A percentile compares a stretch with the other conserved stretches of the same genome.
phyloP scores from a whole-genome alignment of 2,113 vertebrate species.

The Leptobrachium ailaonicum region DNA sequence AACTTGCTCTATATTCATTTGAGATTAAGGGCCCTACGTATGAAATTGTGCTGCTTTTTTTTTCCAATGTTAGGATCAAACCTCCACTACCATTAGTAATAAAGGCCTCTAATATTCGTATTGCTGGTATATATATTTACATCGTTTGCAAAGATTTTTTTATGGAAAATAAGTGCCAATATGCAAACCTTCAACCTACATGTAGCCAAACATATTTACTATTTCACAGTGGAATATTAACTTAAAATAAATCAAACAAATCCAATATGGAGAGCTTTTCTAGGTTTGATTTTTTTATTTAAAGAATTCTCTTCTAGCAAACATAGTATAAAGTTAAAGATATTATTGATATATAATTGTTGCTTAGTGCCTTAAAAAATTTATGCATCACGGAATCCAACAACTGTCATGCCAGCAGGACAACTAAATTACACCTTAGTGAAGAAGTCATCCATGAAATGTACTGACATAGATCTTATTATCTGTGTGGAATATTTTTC shows the following conservation, averaged over 20 bases:
- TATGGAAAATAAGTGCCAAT: no score
- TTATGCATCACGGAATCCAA: constrained; percentile 60
- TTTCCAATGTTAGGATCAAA: no score
- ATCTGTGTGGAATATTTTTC: constrained; percentile 53
- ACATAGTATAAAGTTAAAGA: no score
- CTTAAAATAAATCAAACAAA: neutral
- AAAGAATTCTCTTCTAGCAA: neutral
- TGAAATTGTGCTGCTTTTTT: no score
- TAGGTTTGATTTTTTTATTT: neutral
- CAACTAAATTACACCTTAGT: constrained; percentile 80
- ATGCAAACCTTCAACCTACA: no score
- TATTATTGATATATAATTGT: constrained; percentile 45
- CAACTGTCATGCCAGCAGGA: constrained; percentile 65
- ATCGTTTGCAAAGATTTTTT: no score
- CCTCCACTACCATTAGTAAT: no score
- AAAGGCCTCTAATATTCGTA: no score
- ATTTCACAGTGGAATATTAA: neutral
- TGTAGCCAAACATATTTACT: neutral
- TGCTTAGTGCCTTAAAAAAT: constrained; percentile 57
- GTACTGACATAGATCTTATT: constrained; percentile 82
- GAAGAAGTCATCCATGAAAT: constrained; percentile 84
- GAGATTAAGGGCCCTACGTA: no score
- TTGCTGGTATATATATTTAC: no score
- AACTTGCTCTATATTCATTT: no score
- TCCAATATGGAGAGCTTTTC: neutral